Conservation (phyloP, 2,113 vertebrate genomes). For the Alaudala cheleensis region DNA sequence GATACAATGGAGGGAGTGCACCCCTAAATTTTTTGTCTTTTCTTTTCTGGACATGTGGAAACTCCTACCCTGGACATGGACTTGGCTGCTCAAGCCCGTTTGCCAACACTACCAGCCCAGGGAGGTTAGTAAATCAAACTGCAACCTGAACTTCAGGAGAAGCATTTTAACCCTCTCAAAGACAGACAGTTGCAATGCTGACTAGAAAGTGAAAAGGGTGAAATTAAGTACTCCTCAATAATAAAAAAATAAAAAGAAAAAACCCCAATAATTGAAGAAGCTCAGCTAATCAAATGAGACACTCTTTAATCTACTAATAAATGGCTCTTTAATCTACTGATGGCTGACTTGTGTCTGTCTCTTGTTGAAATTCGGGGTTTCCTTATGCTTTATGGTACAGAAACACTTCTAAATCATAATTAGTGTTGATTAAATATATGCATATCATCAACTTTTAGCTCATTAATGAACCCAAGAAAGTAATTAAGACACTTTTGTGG, state of each 20-base stretch:
- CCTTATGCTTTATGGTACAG: neutral
- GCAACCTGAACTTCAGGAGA: neutral
- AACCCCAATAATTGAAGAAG: neutral
- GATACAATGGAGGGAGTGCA: rapidly evolving
- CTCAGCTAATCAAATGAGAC: neutral
- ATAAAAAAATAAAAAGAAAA: neutral
- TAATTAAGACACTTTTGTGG: neutral
- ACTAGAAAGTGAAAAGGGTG: neutral
- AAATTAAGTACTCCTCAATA: neutral
- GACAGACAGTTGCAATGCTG: neutral
- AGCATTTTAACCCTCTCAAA: neutral
- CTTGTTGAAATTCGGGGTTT: neutral
- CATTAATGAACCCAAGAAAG: neutral
- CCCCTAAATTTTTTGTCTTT: neutral
- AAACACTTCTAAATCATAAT: neutral
- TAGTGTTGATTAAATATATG: constrained; percentile 20
- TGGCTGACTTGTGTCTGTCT: neutral
- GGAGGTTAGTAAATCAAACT: neutral
- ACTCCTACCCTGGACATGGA: neutral
- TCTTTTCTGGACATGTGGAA: rapidly evolving
- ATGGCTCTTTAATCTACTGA: neutral
- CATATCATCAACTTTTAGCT: neutral
- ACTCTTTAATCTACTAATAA: neutral
- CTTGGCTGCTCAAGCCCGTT: neutral
- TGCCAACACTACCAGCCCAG: neutral